A percentile compares a stretch with the other conserved stretches of the same genome.
phyloP scores from a whole-genome alignment of 2,797 vertebrate genomes.

The Gallinago stenura region DNA sequence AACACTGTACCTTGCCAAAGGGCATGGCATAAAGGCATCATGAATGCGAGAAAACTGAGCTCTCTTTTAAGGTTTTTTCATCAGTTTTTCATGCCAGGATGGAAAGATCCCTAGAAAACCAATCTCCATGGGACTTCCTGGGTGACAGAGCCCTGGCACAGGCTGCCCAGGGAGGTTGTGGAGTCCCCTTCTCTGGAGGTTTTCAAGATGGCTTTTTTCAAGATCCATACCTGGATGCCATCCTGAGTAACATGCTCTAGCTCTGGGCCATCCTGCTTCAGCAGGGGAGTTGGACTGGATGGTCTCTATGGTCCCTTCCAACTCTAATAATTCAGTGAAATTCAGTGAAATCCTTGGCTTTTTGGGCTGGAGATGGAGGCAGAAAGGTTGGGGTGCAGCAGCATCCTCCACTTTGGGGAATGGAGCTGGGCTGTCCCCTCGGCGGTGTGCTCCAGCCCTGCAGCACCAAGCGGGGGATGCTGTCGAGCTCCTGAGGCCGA shows the following conservation, averaged over 20 bases:
- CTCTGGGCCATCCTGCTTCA: too few relatives aligned
- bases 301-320: too few relatives aligned
- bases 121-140: background rate
- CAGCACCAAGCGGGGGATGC: conserved; percentile 14
- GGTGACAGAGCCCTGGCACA: too few relatives aligned
- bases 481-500: conserved; percentile 44
- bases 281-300: too few relatives aligned
- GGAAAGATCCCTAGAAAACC: background rate
- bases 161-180: too few relatives aligned
- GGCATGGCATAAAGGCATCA: too few relatives aligned
- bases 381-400: background rate
- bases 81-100: background rate
- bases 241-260: too few relatives aligned
- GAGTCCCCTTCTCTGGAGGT: too few relatives aligned
- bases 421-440: background rate
- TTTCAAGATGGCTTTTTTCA: too few relatives aligned
- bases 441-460: background rate
- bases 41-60: fast-evolving
- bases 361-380: background rate
- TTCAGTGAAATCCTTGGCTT: background rate
- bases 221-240: too few relatives aligned
- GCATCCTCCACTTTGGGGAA: background rate
- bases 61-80: background rate
- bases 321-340: too few relatives aligned
- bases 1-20: background rate